Base-by-base conservation (phyloP, 2,113 vertebrate genomes). In the Podiceps cristatus region DNA sequence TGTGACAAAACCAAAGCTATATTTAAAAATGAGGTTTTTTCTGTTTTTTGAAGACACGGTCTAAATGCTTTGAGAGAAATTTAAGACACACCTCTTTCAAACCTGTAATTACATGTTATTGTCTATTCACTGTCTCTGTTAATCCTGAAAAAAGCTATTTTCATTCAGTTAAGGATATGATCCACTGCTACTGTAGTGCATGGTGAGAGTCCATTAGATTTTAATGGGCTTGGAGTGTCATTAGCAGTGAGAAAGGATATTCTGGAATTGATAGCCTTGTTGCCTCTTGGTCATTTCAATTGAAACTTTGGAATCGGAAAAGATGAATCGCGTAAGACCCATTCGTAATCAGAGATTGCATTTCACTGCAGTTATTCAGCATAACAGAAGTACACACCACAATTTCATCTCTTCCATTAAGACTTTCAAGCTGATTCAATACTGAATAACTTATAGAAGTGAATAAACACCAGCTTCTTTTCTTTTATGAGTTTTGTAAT, bases 211-310 rank as follows among this genome's bases (percentile, higher is more conserved):
- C 72, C 14, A 18, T 77, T 71, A 49, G 31, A 74, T 83, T 88
- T 88, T 58, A 56, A 29, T 49, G n/a, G 33, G 42, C 18, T 86
- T 90, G 22, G 20, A 25, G 10, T 84, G 23, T 13, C 47, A n/a
- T 2, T 87, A 90, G 14, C 52, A 24, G 31, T 47, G 29, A 94
- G 71, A 88, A 74, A 49, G 50, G 76, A 62, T 95, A 83, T 93
- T 93, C 86, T 83, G 88, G 49, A 97, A 73, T 18, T 93, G 40
- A 77, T 91, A 95, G 66, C 86, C 47, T 90, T 97, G 79, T 93
- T 97, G 28, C 88, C 50, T 78, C 52, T 89, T 97, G 86, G 75
- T 83, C 10, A 95, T 97, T 97, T 96, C 63, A 97, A 86, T 98
- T 96, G 90, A 92, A 93, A 91, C 64, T 93, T 64, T 15, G 31